A percentile compares a stretch with the other conserved stretches of the same genome.
phyloP scores from a whole-genome alignment of 2,113 vertebrate genomes.

The Romanogobio albipinnatus region DNA sequence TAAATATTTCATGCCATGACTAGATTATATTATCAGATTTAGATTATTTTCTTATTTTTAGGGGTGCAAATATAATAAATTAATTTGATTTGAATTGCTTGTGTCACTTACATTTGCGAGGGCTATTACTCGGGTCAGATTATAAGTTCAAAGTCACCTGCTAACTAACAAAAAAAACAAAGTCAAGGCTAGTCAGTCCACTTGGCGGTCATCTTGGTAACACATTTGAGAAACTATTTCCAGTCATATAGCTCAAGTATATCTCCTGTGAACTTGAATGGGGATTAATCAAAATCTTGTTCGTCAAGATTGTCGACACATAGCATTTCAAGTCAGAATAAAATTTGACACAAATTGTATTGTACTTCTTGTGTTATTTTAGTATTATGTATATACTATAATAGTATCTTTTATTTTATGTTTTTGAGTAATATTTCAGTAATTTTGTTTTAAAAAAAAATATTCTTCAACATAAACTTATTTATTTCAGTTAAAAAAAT shows the following conservation, averaged over 20 bases:
- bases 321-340: neutral
- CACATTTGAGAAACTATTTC: neutral
- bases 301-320: neutral
- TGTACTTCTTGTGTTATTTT: no score
- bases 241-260: neutral
- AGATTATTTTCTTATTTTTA: neutral
- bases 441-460: no score
- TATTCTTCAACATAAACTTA: no score
- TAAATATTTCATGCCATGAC: neutral
- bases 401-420: no score
- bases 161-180: neutral
- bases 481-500: no score
- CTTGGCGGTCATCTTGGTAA: neutral
- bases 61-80: neutral
- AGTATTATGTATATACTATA: no score
- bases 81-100: neutral
- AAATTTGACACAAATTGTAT: neutral
- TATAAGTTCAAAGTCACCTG: neutral
- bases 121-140: neutral
- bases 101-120: neutral
- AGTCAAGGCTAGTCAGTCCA: neutral
- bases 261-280: neutral
- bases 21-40: neutral
- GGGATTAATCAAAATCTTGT: neutral
- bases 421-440: no score